Evolutionary conservation across 2,888 invertebrate species (phyloP).

Genomic region (Lepidonotus clava): DNA sequence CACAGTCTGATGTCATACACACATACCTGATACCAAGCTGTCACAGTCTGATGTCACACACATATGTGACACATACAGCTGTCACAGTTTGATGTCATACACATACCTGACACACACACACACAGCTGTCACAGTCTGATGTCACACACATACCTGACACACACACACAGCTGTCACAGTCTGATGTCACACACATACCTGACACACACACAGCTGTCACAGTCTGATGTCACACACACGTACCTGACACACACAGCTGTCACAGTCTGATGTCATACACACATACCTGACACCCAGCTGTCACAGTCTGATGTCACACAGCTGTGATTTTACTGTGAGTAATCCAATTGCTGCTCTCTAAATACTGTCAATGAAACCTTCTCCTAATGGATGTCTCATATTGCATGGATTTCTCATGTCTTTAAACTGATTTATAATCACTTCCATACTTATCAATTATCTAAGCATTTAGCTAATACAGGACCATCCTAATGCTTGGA

Average conservation of each 20-base stretch:
- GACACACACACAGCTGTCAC: neutral
- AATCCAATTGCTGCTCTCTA: no score
- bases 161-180: neutral
- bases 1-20: neutral
- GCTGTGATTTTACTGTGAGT: no score
- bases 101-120: neutral
- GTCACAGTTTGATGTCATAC: neutral
- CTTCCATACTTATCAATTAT: no score
- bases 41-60: neutral
- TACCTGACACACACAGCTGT: neutral
- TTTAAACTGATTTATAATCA: no score
- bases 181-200: neutral
- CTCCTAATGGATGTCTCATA: no score
- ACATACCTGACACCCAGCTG: neutral
- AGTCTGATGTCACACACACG: neutral
- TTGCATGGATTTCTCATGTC: no score
- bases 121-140: neutral
- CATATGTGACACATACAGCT: neutral
- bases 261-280: neutral
- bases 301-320: no score
- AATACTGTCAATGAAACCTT: no score
- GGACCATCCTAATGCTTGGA: no score
- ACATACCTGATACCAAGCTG: neutral
- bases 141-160: neutral
- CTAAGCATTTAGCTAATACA: no score